phyloP scores from a whole-genome alignment of 2,113 vertebrate species.

The Ardeotis arabs region DNA sequence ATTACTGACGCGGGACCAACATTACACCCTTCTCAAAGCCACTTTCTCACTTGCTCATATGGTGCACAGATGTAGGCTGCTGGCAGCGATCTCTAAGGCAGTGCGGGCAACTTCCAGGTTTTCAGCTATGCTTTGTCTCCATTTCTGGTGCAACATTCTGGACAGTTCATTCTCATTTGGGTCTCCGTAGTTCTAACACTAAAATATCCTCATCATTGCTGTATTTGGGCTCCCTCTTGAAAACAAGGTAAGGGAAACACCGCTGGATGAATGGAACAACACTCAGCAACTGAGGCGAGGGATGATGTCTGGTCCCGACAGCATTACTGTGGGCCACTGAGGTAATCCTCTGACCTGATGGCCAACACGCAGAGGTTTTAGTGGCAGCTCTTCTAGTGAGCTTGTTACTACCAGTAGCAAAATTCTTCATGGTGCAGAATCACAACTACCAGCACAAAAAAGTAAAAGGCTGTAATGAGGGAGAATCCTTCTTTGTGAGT shows the following conservation, averaged over 20 bases:
- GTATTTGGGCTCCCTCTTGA: neutral
- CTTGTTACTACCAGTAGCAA: neutral
- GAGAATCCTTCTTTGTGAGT: neutral
- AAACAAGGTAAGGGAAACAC: neutral
- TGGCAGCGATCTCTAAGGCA: neutral
- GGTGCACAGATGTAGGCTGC: conserved; percentile 46
- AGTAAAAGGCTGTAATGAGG: neutral
- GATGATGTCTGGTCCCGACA: rapidly evolving
- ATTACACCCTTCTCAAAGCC: conserved; percentile 35
- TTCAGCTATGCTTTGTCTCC: neutral
- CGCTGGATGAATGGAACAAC: neutral
- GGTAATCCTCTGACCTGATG: neutral
- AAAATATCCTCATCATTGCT: neutral
- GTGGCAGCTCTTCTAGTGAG: neutral
- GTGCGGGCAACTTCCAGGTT: neutral
- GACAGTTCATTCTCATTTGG: neutral
- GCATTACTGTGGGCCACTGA: neutral
- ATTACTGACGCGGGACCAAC: conserved; percentile 52
- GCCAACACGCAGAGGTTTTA: neutral
- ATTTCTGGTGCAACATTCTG: neutral
- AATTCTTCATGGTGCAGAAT: neutral
- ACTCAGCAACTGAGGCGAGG: neutral
- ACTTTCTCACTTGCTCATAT: conserved; percentile 50
- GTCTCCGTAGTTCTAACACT: neutral
- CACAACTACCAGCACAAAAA: neutral